Conservation (phyloP, 2,113 vertebrate genomes). For the Strigops habroptila region DNA sequence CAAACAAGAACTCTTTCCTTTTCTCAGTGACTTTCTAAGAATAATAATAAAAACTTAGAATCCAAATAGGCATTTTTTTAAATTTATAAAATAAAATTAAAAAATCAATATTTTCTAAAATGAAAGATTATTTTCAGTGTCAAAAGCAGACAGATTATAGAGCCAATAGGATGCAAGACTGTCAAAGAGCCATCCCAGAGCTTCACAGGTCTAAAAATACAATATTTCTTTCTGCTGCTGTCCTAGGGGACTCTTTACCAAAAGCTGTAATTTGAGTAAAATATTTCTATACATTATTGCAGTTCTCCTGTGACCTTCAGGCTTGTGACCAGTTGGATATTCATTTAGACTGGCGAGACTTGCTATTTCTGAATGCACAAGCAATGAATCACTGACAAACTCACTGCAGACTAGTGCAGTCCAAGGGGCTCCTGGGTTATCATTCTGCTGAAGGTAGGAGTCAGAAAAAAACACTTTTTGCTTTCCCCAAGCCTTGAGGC, state of each 20-base stretch:
- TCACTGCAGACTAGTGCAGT: neutral
- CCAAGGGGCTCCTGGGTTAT: conserved; percentile 31
- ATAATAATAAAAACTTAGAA: neutral
- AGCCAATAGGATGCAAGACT: neutral
- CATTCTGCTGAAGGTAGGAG: conserved; percentile 11
- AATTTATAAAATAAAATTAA: fast-evolving
- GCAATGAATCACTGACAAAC: neutral
- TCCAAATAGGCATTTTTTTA: neutral
- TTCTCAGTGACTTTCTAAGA: neutral
- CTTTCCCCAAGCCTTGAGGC: neutral
- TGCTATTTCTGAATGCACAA: conserved; percentile 33
- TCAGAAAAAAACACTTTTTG: neutral
- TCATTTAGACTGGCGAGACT: neutral
- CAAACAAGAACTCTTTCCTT: neutral
- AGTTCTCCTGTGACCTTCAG: neutral
- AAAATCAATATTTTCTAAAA: neutral
- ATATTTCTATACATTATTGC: neutral
- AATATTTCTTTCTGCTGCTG: neutral
- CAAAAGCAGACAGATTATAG: neutral
- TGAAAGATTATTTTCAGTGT: neutral
- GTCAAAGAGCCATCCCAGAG: neutral
- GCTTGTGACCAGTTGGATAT: neutral
- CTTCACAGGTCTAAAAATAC: neutral
- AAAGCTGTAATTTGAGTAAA: neutral
- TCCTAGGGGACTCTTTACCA: neutral